A percentile compares a stretch with the other conserved stretches of the same genome.
Conservation (phyloP, 2,113 vertebrate species). For the Chlamydotis undulata region DNA sequence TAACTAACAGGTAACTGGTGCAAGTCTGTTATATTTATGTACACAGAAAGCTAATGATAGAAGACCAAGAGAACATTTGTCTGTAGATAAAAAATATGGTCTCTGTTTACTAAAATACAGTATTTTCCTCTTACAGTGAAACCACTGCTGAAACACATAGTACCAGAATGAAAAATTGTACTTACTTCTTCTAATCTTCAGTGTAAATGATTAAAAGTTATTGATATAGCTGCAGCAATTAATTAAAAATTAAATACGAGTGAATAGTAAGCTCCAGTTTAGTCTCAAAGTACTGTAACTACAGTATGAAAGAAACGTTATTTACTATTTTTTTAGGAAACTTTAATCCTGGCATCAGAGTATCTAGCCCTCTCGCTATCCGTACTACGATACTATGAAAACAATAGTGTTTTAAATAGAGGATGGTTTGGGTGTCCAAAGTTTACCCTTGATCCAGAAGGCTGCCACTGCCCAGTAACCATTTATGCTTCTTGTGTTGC, state of each 20-base stretch:
- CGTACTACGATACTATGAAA: neutral
- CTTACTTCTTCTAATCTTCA: neutral
- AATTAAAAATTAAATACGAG: neutral
- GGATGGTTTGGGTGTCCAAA: neutral
- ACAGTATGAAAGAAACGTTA: neutral
- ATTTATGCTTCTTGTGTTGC: neutral
- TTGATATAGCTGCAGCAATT: neutral
- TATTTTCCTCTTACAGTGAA: neutral
- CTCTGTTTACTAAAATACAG: neutral
- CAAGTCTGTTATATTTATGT: neutral
- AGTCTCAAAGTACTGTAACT: neutral
- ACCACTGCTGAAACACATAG: neutral
- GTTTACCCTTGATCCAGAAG: neutral
- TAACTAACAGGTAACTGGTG: constrained; percentile 43
- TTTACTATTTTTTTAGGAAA: neutral
- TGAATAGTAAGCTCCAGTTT: neutral
- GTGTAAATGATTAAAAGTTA: neutral
- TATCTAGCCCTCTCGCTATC: neutral
- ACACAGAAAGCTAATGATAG: neutral
- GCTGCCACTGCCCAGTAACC: neutral
- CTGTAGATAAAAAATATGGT: neutral
- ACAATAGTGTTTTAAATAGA: neutral
- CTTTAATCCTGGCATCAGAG: neutral
- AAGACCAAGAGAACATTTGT: neutral
- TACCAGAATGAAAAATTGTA: neutral